Percentiles rank a stretch among this genome's conserved stretches.
Evolutionary conservation across 2,113 vertebrate species (phyloP).

Genomic region (Mormyrus lacerda): DNA sequence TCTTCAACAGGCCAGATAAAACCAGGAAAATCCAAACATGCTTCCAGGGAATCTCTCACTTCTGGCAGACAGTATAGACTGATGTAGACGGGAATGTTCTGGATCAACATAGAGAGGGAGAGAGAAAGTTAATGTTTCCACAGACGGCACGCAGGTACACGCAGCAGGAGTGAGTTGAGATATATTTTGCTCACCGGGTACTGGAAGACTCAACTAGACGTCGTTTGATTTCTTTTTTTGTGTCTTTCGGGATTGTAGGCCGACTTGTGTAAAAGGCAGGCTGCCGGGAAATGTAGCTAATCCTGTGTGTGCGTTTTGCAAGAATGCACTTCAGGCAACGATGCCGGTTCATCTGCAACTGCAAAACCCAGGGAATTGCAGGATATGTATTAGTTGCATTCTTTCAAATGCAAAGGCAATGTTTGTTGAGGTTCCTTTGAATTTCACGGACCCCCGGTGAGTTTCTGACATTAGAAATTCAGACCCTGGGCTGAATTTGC

Average conservation of each 20-base stretch:
- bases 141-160: background rate
- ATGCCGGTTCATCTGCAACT: background rate
- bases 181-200: slow-evolving; percentile 7
- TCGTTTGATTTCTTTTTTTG: slow-evolving; percentile 16
- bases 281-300: slow-evolving; percentile 18
- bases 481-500: slow-evolving; percentile 13
- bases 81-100: slow-evolving; percentile 35
- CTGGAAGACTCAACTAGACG: slow-evolving; percentile 21
- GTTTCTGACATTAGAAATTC: slow-evolving; percentile 16
- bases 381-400: slow-evolving; percentile 18
- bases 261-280: slow-evolving; percentile 16
- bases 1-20: slow-evolving; percentile 46
- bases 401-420: slow-evolving; percentile 16
- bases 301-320: slow-evolving; percentile 10
- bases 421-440: slow-evolving; percentile 21
- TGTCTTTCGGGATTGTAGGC: slow-evolving; percentile 14
- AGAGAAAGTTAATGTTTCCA: slow-evolving; percentile 2
- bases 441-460: slow-evolving; percentile 12
- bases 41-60: slow-evolving; percentile 40
- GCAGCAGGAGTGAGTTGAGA: slow-evolving; percentile 16
- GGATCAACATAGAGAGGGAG: slow-evolving; percentile 17
- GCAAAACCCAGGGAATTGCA: slow-evolving; percentile 6
- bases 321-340: slow-evolving; percentile 7
- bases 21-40: slow-evolving; percentile 44
- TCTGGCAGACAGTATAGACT: slow-evolving; percentile 32